Base-by-base conservation (phyloP, 2,888 invertebrate species). In the Parnassius smintheus region DNA sequence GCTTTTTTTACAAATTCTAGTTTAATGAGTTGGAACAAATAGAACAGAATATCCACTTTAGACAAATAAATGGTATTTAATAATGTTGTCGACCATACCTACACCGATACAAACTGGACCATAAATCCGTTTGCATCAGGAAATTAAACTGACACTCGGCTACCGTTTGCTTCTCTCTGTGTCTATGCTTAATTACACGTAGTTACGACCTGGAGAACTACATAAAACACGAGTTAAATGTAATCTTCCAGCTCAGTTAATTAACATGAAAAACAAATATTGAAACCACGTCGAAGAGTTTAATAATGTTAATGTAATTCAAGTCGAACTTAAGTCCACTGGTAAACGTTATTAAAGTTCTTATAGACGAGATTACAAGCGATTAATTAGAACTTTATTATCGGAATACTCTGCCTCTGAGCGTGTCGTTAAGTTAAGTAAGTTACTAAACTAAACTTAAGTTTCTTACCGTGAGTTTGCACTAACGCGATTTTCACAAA, bases 111-210 rank as follows among this genome's bases (percentile, higher is more conserved):
- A 35, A 7, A 35, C 35, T 35, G 35, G 35, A 35, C 35, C 60
- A 68, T 64, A 64, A 66, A 66, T 60, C 63, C 66, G 68, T 69
- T 64, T 73, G 72, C 73, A 72, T 69, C 84, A 84, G 86, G 85
- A 86, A 86, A 86, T 86, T 86, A 81, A 83, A 77, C 77, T 74
- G 68, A 68, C 66, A 70, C 72, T 74, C 71, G 70, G 69, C 69
- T 67, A 68, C 73, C 72, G 71, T 72, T 71, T 70, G 69, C 70
- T 57, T 73, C 74, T 73, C 74, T 73, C 71, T 66, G 53, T 62
- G 12, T 49, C 50, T 59, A 69, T 70, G 71, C 72, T 75, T 77
- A 75, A 77, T 80, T 76, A 75, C 73, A 70, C 71, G 69, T 63
- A 68, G 67, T 65, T 65, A 70, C 70, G 70, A 65, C 61, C 68